Evolutionary conservation across 1,140 invertebrate genomes (phyloP).

Genomic region (Lepidurus apus): DNA sequence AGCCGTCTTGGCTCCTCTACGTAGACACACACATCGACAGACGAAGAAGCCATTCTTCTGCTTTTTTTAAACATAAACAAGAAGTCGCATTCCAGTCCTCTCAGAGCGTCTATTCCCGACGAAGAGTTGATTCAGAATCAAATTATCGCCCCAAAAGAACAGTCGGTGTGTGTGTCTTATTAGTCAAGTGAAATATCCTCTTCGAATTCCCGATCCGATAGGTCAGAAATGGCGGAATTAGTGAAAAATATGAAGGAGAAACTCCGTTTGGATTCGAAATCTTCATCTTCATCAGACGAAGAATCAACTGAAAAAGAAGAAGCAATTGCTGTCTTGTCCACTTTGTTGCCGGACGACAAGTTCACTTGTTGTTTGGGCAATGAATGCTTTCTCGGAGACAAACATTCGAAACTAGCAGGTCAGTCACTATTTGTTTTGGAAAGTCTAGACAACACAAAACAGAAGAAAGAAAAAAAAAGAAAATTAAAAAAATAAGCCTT

Average conservation of each 20-base stretch:
- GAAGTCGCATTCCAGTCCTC: background rate
- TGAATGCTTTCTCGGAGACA: slow-evolving; percentile 68
- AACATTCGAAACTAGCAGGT: slow-evolving; percentile 37
- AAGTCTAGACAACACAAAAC: background rate
- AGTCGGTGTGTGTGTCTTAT: background rate
- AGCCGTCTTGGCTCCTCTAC: background rate
- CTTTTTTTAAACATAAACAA: background rate
- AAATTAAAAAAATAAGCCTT: background rate
- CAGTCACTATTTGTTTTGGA: background rate
- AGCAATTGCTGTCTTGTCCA: slow-evolving; percentile 75
- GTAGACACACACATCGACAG: slow-evolving; percentile 9
- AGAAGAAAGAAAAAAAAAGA: background rate
- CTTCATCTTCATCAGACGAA: slow-evolving; percentile 40
- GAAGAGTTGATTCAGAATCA: background rate
- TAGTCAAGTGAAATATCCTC: background rate
- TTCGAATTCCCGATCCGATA: background rate
- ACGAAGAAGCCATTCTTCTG: background rate
- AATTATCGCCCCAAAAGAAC: background rate
- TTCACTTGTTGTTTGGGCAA: slow-evolving; percentile 69
- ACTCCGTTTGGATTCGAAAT: background rate
- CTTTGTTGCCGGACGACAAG: slow-evolving; percentile 66
- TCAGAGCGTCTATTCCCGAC: background rate
- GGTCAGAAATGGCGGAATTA: background rate
- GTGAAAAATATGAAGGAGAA: background rate
- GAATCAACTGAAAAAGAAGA: slow-evolving; percentile 72